Base-by-base conservation (phyloP, 2,113 vertebrate species). In the Microtus ochrogaster region DNA sequence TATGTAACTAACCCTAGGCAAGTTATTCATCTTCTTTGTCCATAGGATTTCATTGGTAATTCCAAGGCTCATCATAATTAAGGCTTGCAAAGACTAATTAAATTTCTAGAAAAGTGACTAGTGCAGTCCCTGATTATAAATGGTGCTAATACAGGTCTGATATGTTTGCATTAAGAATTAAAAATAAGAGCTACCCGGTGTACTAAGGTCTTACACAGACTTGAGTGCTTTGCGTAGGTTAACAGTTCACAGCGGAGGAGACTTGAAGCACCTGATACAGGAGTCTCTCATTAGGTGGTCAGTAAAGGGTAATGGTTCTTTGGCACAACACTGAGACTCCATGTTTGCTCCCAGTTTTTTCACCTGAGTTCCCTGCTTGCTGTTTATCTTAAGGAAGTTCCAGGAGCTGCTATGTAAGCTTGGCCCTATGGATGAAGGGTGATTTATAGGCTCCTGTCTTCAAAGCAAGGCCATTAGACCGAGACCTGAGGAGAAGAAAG, bases 1-100 rank as follows among this genome's bases (percentile, higher is more conserved):
- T 73, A 2, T 30, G 36, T 68, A 65, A 49, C 28, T 76, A 83
- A 73, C 16, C 76, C 49, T 89, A 36, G 39, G 65, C 9, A 94
- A 30, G 26, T 92, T 88, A 74, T 44, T 92, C 30, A 90, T 22
- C 82, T n/a, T 85, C 70, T 91, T 91, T 86, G n/a, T 77, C 49
- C 3, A 95, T 72, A 66, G 47, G 92, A 91, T 91, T 82, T 89
- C 55, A 58, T 66, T 26, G 21, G 5, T 66, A 61, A 79, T 89
- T 86, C 12, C 79, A 9, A 73, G 10, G 28, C 6, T 95, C 52
- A 17, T 91, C 63, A 79, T 73, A 78, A 90, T 93, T 90, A 86
- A 52, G 73, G 49, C 36, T 93, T 87, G 12, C 26, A 68, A 88
- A 41, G 41, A 73, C 61, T 82, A 83, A 83, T 61, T 93, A 74